Conservation (phyloP, 2,888 invertebrate genomes). For the Polymixis lichenea region DNA sequence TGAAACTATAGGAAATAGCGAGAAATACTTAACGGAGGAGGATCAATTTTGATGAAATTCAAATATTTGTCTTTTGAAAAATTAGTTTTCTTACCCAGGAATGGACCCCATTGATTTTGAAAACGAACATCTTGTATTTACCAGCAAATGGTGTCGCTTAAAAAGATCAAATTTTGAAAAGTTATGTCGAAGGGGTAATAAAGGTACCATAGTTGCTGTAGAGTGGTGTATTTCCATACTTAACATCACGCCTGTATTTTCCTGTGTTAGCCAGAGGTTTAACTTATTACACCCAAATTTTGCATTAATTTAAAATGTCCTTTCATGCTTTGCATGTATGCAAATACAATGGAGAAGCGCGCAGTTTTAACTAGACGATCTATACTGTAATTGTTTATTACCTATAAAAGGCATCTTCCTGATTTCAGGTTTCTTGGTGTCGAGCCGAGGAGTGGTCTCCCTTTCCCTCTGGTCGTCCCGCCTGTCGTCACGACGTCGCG, state of each 20-base stretch:
- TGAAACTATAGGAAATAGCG: neutral
- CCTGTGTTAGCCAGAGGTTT: neutral
- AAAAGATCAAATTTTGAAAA: neutral
- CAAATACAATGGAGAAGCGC: neutral
- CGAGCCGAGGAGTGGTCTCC: conserved; percentile 40
- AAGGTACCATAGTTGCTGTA: neutral
- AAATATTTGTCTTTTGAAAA: neutral
- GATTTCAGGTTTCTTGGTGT: conserved; percentile 86
- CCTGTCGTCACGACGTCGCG: conserved; percentile 43
- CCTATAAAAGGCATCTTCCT: conserved; percentile 96
- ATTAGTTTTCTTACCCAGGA: too few species aligned
- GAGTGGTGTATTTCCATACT: neutral
- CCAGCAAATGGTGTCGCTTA: neutral
- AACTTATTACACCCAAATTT: too few species aligned
- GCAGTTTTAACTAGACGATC: neutral
- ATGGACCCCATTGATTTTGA: neutral
- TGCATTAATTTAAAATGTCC: too few species aligned
- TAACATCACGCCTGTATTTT: neutral
- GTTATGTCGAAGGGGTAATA: neutral
- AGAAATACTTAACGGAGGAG: neutral
- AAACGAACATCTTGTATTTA: neutral
- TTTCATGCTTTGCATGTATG: neutral
- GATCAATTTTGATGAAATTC: neutral
- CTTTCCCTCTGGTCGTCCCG: conserved; percentile 35
- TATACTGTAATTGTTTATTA: conserved; percentile 35